Evolutionary conservation across 2,797 vertebrate genomes (phyloP).

Genomic region (Scolopax rusticola): DNA sequence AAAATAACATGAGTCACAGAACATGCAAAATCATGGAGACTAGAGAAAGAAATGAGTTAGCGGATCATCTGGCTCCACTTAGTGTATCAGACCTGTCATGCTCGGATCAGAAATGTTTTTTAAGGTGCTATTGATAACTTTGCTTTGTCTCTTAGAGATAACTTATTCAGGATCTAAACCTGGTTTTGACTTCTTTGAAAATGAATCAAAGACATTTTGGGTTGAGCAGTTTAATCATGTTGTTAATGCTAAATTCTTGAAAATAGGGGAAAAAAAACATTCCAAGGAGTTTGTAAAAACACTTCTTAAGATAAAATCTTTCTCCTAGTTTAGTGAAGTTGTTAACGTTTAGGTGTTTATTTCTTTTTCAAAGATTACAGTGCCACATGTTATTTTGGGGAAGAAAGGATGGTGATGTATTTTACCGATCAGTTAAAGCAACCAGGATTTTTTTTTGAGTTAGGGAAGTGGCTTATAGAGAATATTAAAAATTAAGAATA

Average conservation of each 20-base stretch:
- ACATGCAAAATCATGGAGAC: neutral
- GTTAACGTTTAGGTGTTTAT: neutral
- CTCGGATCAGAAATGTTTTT: neutral
- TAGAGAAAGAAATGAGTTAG: neutral
- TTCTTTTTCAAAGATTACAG: neutral
- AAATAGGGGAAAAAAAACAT: neutral
- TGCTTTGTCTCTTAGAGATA: neutral
- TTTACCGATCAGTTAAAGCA: neutral
- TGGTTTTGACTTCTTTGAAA: neutral
- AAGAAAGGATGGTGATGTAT: neutral
- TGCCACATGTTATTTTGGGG: neutral
- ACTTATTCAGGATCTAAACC: neutral
- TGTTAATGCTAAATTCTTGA: neutral
- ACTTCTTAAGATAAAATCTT: neutral
- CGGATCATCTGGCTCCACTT: neutral
- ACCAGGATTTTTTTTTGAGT: rapidly evolving
- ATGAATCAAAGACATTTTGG: neutral
- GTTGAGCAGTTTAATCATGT: neutral
- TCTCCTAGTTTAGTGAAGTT: neutral
- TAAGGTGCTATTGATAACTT: neutral
- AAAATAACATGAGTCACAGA: neutral
- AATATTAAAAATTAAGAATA: neutral
- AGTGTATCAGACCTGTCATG: neutral
- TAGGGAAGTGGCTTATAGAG: neutral
- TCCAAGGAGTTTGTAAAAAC: neutral